Evolutionary conservation across 2,113 vertebrate genomes (phyloP), one percentile per base, ranked within the genome.

Genomic region (Parus major): DNA sequence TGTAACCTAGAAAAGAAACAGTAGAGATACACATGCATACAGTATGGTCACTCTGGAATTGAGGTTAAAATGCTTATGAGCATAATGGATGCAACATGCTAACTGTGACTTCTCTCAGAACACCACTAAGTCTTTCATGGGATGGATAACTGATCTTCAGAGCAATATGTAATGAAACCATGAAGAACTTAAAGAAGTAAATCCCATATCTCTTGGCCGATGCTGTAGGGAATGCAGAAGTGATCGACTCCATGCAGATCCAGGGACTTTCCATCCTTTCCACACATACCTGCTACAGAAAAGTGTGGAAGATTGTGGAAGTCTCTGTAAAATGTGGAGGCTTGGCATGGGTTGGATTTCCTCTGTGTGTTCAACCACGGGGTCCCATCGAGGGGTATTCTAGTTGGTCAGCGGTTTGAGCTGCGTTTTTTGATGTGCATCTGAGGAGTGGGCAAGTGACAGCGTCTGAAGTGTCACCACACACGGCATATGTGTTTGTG

Each of bases 241-340:
- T 0, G 0, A 39, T 17, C 23, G 49, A 9, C 11, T 15, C 69
- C 42, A 24, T 52, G 36, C 35, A 63, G 23, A 66, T 46, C 8
- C 23, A 42, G 10, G 18, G 18, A 31, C 33, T 57, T 77, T 31
- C 25, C 9, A n/a, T 27, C 16, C 7, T 27, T 35, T 60, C 12
- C 36, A 35, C 15, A 20, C 7, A 12, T 1, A 9, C 27, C 27
- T 56, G 21, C 2, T 7, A 19, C 20, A 60, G 46, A 79, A 80
- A 53, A 25, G 21, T 4, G 6, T 33, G 21, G 59, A 75, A 60
- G 33, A 21, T 7, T 46, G 33, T 69, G 46, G 82, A 85, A 76
- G 64, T 31, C 70, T 31, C 70, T 69, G 10, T 39, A 33, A 73
- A 89, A 39, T 2, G 33, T 41, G 2, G 9, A 76, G 12, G 28